Evolutionary conservation across 2,888 invertebrate species (phyloP), one percentile per base, ranked within the genome.

Genomic region (Sinotaia quadrata): DNA sequence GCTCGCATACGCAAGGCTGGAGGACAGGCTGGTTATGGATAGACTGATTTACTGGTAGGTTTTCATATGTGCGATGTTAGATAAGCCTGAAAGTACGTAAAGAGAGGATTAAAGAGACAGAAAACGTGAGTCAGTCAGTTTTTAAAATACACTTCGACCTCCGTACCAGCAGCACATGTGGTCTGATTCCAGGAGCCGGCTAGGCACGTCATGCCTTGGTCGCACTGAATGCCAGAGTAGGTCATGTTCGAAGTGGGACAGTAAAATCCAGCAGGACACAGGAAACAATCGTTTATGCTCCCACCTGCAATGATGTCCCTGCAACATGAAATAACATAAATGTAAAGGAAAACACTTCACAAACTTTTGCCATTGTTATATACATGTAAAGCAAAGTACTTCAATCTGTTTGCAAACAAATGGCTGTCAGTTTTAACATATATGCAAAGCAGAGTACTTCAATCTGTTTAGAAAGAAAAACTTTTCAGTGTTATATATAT

Each of bases 211-310:
- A 81, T 77, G 21, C 86, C 86, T 8, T 78, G 75, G 41, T 76
- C 73, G 74, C 87, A 87, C 63, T 84, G 82, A 34, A 78, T 81
- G 12, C 85, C 86, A 33, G 74, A 72, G 66, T 79, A 81, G 0
- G 84, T 86, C 77, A 79, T 81, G 74, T 84, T 86, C n/a, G 71
- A 72, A 24, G 81, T 77, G 0, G 83, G 81, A 75, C 87, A 87
- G 65, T 79, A 82, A 63, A 69, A 81, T 0, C 86, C 86, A 0
- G 84, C 85, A 0, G 85, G 85, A 75, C 87, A 87, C 8, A 75
- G 76, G 61, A 67, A 68, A 70, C 87, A 87, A 57, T 87, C 86
- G 1, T 66, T 66, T 10, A 78, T 72, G 57, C 75, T 74, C 2
- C 68, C 78, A 4, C 83, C 85, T 31, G 74, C 80, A 18, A 81